Evolutionary conservation across 2,888 invertebrate species (phyloP).

Genomic region (Melinaea marsaeus): DNA sequence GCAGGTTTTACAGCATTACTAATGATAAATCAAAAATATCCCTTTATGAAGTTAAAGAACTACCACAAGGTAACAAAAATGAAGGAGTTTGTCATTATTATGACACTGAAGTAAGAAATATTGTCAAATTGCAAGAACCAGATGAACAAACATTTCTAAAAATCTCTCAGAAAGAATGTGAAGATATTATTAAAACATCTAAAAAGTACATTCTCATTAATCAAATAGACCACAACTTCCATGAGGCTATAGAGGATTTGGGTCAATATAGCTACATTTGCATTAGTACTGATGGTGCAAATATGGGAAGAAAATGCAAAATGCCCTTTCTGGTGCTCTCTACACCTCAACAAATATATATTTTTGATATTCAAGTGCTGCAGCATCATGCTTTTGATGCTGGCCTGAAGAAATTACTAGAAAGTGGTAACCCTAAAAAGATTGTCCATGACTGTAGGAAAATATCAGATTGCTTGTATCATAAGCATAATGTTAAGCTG

Average conservation of each 20-base stretch:
- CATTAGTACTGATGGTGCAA: conserved; percentile 68
- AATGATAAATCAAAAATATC: conserved; percentile 69
- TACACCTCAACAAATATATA: conserved; percentile 67
- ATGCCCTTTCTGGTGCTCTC: conserved; percentile 69
- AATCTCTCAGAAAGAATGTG: conserved; percentile 64
- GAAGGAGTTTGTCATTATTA: conserved; percentile 66
- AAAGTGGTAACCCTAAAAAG: conserved; percentile 69
- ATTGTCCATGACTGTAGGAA: conserved; percentile 79
- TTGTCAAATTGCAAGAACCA: conserved; percentile 59
- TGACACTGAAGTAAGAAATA: conserved; percentile 62
- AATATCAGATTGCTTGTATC: conserved; percentile 77
- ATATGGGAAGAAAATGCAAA: conserved; percentile 71
- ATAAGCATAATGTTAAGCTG: conserved; percentile 76
- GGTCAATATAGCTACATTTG: conserved; percentile 56
- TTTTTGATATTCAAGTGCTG: conserved; percentile 72
- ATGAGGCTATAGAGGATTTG: conserved; percentile 63
- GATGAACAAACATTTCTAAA: conserved; percentile 56
- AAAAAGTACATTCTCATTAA: conserved; percentile 70
- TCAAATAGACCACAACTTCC: conserved; percentile 64
- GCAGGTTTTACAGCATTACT: conserved; percentile 66
- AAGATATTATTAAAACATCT: conserved; percentile 60
- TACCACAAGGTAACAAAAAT: conserved; percentile 49
- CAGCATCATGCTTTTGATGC: conserved; percentile 70
- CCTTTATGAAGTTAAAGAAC: conserved; percentile 63
- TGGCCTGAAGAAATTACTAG: conserved; percentile 68